Percentiles rank a stretch among this genome's conserved stretches.
Evolutionary conservation across 2,797 vertebrate species (phyloP).

Genomic region (Syngnathus rostellatus): DNA sequence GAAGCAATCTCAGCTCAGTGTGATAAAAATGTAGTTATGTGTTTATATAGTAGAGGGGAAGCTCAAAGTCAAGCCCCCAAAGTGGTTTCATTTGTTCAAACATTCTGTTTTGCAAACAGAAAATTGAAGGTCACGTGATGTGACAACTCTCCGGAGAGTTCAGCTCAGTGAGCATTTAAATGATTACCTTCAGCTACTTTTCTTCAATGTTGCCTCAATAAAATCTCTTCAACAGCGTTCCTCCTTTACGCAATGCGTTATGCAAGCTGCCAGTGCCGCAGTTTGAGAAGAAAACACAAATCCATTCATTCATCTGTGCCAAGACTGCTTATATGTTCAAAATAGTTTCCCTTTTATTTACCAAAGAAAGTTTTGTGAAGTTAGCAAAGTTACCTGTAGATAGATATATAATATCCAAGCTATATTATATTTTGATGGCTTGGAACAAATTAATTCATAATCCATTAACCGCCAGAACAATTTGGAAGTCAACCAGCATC

Average conservation of each 20-base stretch:
- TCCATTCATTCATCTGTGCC: too few species aligned
- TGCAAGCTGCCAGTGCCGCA: too few species aligned
- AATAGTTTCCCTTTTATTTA: too few species aligned
- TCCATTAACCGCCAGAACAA: neutral
- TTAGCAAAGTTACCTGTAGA: too few species aligned
- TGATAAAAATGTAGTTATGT: conserved; percentile 12
- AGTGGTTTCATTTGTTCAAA: neutral
- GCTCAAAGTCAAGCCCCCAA: too few species aligned
- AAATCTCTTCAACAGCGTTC: neutral
- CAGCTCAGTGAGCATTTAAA: neutral
- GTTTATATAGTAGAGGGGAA: neutral
- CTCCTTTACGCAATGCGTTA: too few species aligned
- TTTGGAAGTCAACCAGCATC: neutral
- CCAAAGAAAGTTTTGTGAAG: too few species aligned
- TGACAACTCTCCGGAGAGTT: neutral
- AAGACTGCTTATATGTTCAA: too few species aligned
- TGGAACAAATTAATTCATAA: too few species aligned
- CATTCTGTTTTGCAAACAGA: neutral
- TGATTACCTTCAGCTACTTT: neutral
- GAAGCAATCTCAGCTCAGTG: conserved; percentile 4
- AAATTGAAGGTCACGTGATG: neutral
- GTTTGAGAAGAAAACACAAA: too few species aligned
- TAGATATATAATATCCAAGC: too few species aligned
- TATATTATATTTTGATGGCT: too few species aligned
- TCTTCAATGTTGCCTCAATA: neutral